A percentile compares a stretch with the other conserved stretches of the same genome.
phyloP scores from a whole-genome alignment of 64 coral and sea anemone species.

The Pachyseris speciosa region DNA sequence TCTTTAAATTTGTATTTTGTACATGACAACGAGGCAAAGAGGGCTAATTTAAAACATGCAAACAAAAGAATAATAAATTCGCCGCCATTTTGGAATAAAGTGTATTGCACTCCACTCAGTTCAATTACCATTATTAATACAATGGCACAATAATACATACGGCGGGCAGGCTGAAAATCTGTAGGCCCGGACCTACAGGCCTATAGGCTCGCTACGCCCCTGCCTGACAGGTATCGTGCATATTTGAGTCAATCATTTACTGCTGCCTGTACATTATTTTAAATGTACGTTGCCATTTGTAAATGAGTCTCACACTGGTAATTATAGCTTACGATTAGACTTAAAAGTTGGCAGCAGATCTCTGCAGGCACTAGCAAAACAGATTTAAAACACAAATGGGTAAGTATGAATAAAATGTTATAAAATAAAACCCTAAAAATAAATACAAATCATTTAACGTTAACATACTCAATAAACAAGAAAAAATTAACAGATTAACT shows the following conservation, averaged over 20 bases:
- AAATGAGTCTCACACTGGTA: not conserved
- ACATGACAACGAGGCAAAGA: too few relatives aligned
- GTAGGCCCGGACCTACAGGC: too few relatives aligned
- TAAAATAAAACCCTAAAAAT: not conserved
- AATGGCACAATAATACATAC: too few relatives aligned
- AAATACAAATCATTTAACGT: not conserved
- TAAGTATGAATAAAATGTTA: not conserved
- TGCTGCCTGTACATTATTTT: not conserved
- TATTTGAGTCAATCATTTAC: not conserved
- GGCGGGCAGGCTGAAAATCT: too few relatives aligned
- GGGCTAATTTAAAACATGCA: too few relatives aligned
- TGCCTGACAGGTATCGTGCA: too few relatives aligned
- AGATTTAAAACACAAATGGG: slow-evolving; percentile 15
- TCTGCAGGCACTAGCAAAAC: slow-evolving; percentile 5
- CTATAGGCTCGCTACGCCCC: too few relatives aligned
- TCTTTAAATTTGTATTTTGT: too few relatives aligned
- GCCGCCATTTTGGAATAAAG: too few relatives aligned
- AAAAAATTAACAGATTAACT: not conserved
- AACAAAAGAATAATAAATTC: too few relatives aligned
- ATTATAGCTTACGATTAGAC: slow-evolving; percentile 19
- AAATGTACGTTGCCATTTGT: slow-evolving; percentile 21
- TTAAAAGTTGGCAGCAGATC: slow-evolving; percentile 27
- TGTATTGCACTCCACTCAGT: too few relatives aligned
- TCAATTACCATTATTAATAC: too few relatives aligned
- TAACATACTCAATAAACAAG: not conserved